Evolutionary conservation across 1,140 invertebrate species (phyloP).

Genomic region (Magallana ariakensis): DNA sequence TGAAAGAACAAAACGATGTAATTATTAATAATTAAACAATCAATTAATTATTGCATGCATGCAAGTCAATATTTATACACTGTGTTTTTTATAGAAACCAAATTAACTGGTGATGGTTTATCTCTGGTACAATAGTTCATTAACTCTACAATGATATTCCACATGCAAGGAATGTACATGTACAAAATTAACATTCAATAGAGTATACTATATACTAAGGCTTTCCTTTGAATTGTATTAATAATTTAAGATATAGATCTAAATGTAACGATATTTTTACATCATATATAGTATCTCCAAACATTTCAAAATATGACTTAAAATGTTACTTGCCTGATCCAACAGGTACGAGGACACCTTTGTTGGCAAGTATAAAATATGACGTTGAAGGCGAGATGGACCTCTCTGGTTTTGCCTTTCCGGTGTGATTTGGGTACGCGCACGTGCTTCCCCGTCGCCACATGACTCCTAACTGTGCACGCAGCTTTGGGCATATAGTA

Average conservation of each 20-base stretch:
- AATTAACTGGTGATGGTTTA: too few species aligned
- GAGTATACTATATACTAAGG: too few species aligned
- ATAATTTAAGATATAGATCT: too few species aligned
- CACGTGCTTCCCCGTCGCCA: neutral
- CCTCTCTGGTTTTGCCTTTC: conserved; percentile 16
- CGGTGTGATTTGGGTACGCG: neutral
- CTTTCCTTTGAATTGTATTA: too few species aligned
- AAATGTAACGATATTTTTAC: too few species aligned
- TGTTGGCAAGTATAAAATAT: neutral
- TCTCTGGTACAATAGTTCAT: too few species aligned
- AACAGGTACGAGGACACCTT: neutral
- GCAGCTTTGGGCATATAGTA: neutral
- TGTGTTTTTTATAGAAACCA: too few species aligned
- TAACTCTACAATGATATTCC: too few species aligned
- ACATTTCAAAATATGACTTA: neutral
- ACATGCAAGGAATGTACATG: too few species aligned
- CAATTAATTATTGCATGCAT: neutral
- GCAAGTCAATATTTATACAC: neutral
- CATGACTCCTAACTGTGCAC: conserved; percentile 17
- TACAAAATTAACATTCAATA: too few species aligned
- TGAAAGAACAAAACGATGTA: neutral
- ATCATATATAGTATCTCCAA: too few species aligned
- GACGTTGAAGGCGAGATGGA: neutral
- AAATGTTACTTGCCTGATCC: neutral
- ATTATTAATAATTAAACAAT: neutral